Evolutionary conservation across 2,797 vertebrate genomes (phyloP), one percentile per base, ranked within the genome.

Genomic region (Gallinago stenura): DNA sequence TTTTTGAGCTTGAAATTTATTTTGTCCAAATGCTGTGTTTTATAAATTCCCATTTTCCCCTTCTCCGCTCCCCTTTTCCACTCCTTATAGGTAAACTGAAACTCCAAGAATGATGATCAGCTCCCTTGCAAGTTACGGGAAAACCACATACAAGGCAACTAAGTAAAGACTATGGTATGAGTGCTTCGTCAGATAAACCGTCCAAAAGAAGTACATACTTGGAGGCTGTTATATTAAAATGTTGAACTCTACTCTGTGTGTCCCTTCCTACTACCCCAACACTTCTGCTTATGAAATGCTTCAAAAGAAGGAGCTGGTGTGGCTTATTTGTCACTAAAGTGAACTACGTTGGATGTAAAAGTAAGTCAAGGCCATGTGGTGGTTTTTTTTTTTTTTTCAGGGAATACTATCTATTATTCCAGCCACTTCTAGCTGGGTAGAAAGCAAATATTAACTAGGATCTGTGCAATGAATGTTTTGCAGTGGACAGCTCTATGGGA

Each of bases 31-130:
- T 37, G 1, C 45, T 30, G 13, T 48, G 11, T 69, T 77, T 73
- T 68, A 8, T 50, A 86, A 88, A 83, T 58, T 43, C 3, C 5
- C 30, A 16, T 50, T 83, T 75, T 30, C 13, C 21, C 10, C 11
- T 60, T 69, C 75, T 85, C 6, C 5, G 3, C 17, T 5, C 15
- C 11, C 3, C 6, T 90, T 88, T 43, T 88, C 25, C 17, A 5
- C 8, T 71, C 69, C 65, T 94, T 73, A 46, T 53, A 97, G 96
- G 45, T 80, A 85, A 85, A 71, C 33, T 77, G 43, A 68, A 95
- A 58, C 72, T 85, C 31, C 26, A 87, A 4, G 53, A 53, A 72
- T 89, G 26, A 66, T 56, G 37, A 60, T 50, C 62, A 71, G 18
- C 45, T 87, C 19, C 9, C 37, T 86, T 68, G 9, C 68, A 75